phyloP scores from a whole-genome alignment of 2,797 vertebrate species.

The Mallotus villosus region DNA sequence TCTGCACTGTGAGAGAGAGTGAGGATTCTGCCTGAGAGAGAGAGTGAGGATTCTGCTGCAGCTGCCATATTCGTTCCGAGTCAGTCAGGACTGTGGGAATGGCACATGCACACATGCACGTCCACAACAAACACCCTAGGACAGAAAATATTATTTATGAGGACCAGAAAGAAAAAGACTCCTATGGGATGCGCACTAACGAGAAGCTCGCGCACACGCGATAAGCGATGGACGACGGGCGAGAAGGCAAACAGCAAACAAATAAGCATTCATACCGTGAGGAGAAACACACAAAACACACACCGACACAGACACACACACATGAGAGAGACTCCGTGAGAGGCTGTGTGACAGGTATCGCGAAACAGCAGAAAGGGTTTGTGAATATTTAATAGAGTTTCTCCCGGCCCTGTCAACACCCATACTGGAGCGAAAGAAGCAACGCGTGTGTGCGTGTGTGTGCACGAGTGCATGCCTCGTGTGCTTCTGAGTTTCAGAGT shows the following conservation, averaged over 20 bases:
- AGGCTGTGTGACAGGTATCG: slow-evolving; percentile 46
- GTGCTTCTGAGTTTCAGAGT: not conserved
- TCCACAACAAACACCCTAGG: slow-evolving; percentile 11
- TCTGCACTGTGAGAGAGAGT: slow-evolving; percentile 29
- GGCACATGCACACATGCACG: slow-evolving; percentile 22
- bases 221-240: too few species aligned
- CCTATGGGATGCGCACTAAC: too few species aligned
- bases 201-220: too few species aligned
- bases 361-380: slow-evolving; percentile 39
- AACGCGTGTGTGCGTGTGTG: not conserved
- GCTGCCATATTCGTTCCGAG: too few species aligned
- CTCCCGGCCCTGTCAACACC: slow-evolving; percentile 58
- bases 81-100: slow-evolving; percentile 37
- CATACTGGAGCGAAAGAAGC: not conserved
- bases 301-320: too few species aligned
- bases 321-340: too few species aligned
- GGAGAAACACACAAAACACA: too few species aligned
- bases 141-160: slow-evolving; percentile 14
- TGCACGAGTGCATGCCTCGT: not conserved
- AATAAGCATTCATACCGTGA: too few species aligned
- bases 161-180: not conserved
- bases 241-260: too few species aligned
- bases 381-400: slow-evolving; percentile 74
- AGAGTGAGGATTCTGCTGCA: slow-evolving; percentile 21
- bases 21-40: slow-evolving; percentile 39